Evolutionary conservation across 2,113 vertebrate species (phyloP), one percentile per base, ranked within the genome.

Genomic region (Syngnathoides biaculeatus): DNA sequence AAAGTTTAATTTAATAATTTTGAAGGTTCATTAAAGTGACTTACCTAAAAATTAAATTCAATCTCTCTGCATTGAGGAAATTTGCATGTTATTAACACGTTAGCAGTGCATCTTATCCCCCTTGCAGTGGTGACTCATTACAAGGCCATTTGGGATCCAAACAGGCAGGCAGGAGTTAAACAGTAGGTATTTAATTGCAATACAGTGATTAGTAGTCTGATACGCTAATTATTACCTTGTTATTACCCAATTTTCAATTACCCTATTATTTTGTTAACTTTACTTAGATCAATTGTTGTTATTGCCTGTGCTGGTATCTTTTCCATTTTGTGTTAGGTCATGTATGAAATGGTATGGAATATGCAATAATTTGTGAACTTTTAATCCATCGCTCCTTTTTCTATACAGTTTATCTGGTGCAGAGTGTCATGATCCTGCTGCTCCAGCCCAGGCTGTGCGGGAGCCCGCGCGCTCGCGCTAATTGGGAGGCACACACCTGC

Each of bases 131-230:
- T 55, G 73, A 82, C 72, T 52, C 71, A 60, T 53, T 68, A 74
- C 13, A 43, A 81, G 76, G 78, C 85, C 64, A 77, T 82, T 72
- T 72, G 42, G 75, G 64, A 74, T 77, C 42, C 53, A 77, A 68
- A 71, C 61, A 74, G 69, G 82, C 84, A 87, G 86, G 87, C 79
- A 82, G 72, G 76, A 70, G 62, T 55, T 64, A 58, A 87, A 89
- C 79, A 82, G 72, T 78, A 70, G 62, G 59, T 64, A 58, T 68
- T 72, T 74, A 86, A 85, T 82, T 56, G 71, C 60, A 83, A 64
- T 75, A 64, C 38, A 65, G 73, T 72, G 65, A 69, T 70, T 84
- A 73, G 68, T 75, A 75, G 12, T 15, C 13, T 3, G n/a, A n/a
- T n/a, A n/a, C n/a, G n/a, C n/a, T n/a, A n/a, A n/a, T n/a, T n/a